Conservation (phyloP, 2,113 vertebrate genomes). For the Illadopsis cleaveri region DNA sequence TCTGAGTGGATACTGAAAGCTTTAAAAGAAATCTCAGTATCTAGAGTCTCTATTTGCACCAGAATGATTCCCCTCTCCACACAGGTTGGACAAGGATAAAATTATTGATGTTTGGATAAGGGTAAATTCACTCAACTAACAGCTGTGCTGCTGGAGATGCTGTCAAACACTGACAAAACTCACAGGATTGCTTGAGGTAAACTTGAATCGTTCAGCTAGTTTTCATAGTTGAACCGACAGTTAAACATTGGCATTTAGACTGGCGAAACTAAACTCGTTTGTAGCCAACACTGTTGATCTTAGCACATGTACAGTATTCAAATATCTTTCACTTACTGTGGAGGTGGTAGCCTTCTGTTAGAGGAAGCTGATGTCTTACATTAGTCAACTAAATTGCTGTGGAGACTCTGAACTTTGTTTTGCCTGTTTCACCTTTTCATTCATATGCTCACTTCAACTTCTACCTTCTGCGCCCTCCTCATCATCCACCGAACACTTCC, state of each 20-base stretch:
- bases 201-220: background rate
- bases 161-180: background rate
- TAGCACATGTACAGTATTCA: background rate
- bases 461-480: accelerated
- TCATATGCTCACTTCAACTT: background rate
- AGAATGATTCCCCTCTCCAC: background rate
- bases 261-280: background rate
- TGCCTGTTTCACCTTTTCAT: background rate
- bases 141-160: background rate
- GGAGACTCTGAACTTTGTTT: background rate
- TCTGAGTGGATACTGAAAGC: background rate
- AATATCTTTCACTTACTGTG: background rate
- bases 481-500: background rate
- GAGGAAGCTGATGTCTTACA: background rate
- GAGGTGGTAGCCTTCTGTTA: background rate
- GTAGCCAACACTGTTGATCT: background rate
- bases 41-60: background rate
- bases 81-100: background rate
- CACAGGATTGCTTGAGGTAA: background rate
- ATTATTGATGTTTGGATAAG: background rate
- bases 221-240: background rate
- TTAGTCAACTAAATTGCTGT: background rate
- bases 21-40: background rate
- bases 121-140: background rate
- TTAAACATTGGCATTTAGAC: background rate